phyloP scores from a whole-genome alignment of 2,888 invertebrate genomes.

The Timema podura region DNA sequence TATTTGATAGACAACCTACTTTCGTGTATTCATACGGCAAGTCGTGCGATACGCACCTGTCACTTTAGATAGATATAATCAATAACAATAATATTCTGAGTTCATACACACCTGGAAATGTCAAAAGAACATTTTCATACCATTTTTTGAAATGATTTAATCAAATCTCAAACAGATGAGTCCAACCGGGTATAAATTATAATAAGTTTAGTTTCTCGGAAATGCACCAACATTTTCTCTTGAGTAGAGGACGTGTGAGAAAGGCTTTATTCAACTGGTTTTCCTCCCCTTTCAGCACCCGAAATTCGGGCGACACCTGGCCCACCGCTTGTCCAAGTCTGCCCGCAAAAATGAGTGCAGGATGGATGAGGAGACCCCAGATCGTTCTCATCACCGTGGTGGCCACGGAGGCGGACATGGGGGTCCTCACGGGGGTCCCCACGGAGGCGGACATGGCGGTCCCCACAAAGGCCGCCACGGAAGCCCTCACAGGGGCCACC shows the following conservation, averaged over 20 bases:
- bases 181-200: too few species aligned
- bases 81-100: too few species aligned
- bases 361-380: conserved; percentile 1
- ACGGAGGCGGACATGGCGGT: neutral
- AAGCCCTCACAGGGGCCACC: neutral
- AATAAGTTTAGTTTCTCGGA: too few species aligned
- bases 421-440: conserved; percentile 4
- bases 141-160: too few species aligned
- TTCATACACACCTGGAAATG: too few species aligned
- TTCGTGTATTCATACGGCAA: too few species aligned
- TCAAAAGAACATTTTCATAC: too few species aligned
- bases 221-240: too few species aligned
- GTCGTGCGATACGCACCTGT: too few species aligned
- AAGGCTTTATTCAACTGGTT: neutral
- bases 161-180: too few species aligned
- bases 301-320: conserved; percentile 37
- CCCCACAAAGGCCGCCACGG: neutral
- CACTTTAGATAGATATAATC: too few species aligned
- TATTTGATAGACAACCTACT: too few species aligned
- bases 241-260: neutral
- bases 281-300: conserved; percentile 27
- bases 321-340: conserved; percentile 39
- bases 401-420: neutral
- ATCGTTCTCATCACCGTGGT: neutral
- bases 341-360: conserved; percentile 38